A percentile compares a stretch with the other conserved stretches of the same genome.
phyloP scores from a whole-genome alignment of 1,140 invertebrate species.

The Doryteuthis pealeii region DNA sequence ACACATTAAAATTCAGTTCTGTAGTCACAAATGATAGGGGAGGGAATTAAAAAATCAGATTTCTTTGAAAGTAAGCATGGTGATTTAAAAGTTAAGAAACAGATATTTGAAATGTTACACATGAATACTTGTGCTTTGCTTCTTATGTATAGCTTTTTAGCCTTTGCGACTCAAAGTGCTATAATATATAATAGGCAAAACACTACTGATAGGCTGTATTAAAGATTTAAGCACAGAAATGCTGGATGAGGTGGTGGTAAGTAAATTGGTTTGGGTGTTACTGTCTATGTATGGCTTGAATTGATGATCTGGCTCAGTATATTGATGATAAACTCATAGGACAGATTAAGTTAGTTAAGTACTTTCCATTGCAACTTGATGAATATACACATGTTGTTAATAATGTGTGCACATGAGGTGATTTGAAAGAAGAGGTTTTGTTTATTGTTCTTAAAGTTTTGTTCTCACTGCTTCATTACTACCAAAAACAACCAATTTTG shows the following conservation, averaged over 20 bases:
- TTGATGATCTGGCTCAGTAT: slow-evolving; percentile 14
- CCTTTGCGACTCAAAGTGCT: not conserved
- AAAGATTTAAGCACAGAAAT: too few relatives aligned
- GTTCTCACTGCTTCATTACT: slow-evolving; percentile 7
- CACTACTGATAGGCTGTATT: not conserved
- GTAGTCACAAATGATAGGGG: too few relatives aligned
- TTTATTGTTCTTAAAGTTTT: too few relatives aligned
- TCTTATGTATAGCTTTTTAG: not conserved
- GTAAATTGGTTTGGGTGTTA: not conserved
- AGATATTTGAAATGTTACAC: not conserved
- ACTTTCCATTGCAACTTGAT: slow-evolving; percentile 16
- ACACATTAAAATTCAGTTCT: too few relatives aligned
- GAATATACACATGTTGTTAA: slow-evolving; percentile 16
- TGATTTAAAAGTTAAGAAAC: too few relatives aligned
- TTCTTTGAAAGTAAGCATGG: too few relatives aligned
- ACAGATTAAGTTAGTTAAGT: slow-evolving; percentile 2
- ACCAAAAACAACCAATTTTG: slow-evolving; percentile 15
- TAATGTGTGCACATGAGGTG: slow-evolving; percentile 12
- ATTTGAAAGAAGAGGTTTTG: slow-evolving; percentile 15
- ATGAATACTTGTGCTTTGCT: not conserved
- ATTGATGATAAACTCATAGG: slow-evolving; percentile 14
- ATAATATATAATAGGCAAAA: not conserved
- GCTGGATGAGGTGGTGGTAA: not conserved
- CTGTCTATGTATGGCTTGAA: slow-evolving; percentile 8
- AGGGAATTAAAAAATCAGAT: too few relatives aligned